Evolutionary conservation across 2,888 invertebrate genomes (phyloP).

Genomic region (Oeneis ivallda): DNA sequence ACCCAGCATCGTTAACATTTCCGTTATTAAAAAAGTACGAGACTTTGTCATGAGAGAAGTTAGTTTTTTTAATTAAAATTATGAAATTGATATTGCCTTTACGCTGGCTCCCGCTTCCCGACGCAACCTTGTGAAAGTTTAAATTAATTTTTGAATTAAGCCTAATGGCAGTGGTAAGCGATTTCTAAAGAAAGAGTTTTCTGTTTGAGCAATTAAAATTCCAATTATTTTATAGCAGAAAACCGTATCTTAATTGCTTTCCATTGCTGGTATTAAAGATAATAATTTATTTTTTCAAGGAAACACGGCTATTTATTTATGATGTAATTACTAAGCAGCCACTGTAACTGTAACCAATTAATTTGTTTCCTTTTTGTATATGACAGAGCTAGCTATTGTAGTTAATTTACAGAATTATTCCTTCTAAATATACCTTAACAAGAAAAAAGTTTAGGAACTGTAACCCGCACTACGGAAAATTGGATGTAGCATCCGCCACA

Average conservation of each 20-base stretch:
- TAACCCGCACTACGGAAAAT: too few relatives aligned
- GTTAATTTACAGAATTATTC: too few relatives aligned
- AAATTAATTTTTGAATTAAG: conserved; percentile 82
- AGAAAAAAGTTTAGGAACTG: too few relatives aligned
- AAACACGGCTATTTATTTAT: conserved; percentile 29
- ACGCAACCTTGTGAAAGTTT: conserved; percentile 79
- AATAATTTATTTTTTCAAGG: conserved; percentile 40
- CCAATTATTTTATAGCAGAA: conserved; percentile 69
- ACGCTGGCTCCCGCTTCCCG: conserved; percentile 69
- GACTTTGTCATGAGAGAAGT: conserved; percentile 80
- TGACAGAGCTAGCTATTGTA: too few relatives aligned
- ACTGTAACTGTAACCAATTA: conserved; percentile 21
- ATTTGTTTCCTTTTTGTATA: conserved; percentile 26
- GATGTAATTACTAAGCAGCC: conserved; percentile 19
- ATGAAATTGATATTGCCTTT: conserved; percentile 82
- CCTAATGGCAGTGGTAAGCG: conserved; percentile 78
- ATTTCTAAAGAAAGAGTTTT: conserved; percentile 77
- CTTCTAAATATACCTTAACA: too few relatives aligned
- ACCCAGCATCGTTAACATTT: conserved; percentile 70
- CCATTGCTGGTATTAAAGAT: conserved; percentile 49
- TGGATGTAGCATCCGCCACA: too few relatives aligned
- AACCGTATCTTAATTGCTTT: conserved; percentile 69
- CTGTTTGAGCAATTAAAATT: conserved; percentile 70
- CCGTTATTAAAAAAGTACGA: conserved; percentile 82
- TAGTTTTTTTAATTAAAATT: conserved; percentile 83